Evolutionary conservation across 2,113 vertebrate genomes (phyloP), one percentile per base, ranked within the genome.

Genomic region (Thamnaconus septentrionalis): DNA sequence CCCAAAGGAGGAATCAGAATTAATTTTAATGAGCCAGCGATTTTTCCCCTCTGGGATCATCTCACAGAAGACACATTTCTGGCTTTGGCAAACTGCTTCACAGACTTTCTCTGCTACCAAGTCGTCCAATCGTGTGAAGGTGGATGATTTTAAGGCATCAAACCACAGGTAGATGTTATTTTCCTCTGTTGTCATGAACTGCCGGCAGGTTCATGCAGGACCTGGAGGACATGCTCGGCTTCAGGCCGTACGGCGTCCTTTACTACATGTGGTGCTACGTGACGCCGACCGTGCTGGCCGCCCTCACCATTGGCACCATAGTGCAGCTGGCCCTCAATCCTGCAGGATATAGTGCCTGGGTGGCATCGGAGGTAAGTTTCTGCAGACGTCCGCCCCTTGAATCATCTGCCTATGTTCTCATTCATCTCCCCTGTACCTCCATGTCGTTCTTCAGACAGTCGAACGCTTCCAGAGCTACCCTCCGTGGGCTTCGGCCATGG

Each of bases 201-300:
- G 44, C 9, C 0, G 7, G 1, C 91, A 99, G 97, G 87, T 99
- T 99, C 86, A 96, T 98, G 94, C 96, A 98, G 90, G 97, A 99
- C 79, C 90, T 99, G 77, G 97, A 96, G 0, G 97, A 99, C 67
- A 99, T 99, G 97, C 84, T 99, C 86, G 97, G 97, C 10, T 99
- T 98, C 89, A 91, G 90, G 47, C 97, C 97, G 0, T 96, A 94
- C 54, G 56, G 67, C 47, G 94, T 95, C 87, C 99, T 98, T 70
- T 98, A 92, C 92, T 99, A 99, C 86, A 90, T 96, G 89, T 99
- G 97, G 97, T 95, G 94, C 84, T 99, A 96, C 0, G 92, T 99
- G 62, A 98, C 97, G 1, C 97, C 97, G 0, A 87, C 96, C 48
- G 91, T 95, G 68, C 93, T 99, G 89, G 88, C 94, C 0, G 69